Base-by-base conservation (phyloP, 2,113 vertebrate genomes). In the Rattus rattus region DNA sequence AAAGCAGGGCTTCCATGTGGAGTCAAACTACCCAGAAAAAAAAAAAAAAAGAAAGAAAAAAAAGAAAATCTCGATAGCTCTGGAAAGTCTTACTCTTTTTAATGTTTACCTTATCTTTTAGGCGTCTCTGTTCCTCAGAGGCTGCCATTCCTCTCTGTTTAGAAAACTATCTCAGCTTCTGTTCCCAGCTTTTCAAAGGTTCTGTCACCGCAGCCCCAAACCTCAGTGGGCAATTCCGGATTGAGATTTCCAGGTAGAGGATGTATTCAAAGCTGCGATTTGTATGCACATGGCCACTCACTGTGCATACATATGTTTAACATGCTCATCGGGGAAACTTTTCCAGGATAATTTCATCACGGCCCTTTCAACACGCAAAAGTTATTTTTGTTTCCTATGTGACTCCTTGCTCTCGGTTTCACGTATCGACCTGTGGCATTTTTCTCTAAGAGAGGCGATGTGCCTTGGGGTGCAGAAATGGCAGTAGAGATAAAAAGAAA, bases 401-500 rank as follows among this genome's bases (percentile, higher is more conserved):
- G 56, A 96, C 59, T 87, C 33, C 49, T 28, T 36, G 4, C 16
- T 52, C 6, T 54, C 52, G 13, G 39, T 67, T 94, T 95, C 88
- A 95, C 94, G 94, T 77, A 88, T 67, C 79, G 92, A 94, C 80
- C 72, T 95, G 77, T 83, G 83, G 83, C 49, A 63, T 70, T 81
- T 83, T 97, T 61, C n/a, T 85, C 61, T 28, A 6, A 54, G 76
- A 91, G 22, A 70, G 73, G 75, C 19, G 86, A 69, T 36, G 28
- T 95, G 76, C 94, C 85, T 90, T 33, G 36, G 61, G 59, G 4
- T 73, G 47, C 59, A 65, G 24, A 43, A 43, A 36, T 69, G 63
- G 59, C 24, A 73, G 33, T 30, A 67, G 73, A 91, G 89, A 92
- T 83, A 72, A 88, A 97, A 43, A 94, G 52, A 93, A 87, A 93